Evolutionary conservation across 2,113 vertebrate genomes (phyloP).

Genomic region (Carlito syrichta): DNA sequence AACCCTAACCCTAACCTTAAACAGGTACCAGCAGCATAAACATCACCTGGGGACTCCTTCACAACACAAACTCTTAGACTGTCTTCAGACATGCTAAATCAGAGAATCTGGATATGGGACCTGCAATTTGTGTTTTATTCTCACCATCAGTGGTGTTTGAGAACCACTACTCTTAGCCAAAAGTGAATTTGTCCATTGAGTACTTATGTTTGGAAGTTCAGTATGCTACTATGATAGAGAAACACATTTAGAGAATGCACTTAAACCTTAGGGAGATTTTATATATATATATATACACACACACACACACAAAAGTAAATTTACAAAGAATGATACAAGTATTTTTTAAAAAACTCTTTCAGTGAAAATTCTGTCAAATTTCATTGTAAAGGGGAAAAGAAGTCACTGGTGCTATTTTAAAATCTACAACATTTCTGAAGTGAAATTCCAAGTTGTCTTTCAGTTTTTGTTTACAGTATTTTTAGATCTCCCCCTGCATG

Average conservation of each 20-base stretch:
- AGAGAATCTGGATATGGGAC: background rate
- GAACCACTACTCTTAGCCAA: background rate
- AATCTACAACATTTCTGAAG: conserved; percentile 64
- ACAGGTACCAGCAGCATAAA: background rate
- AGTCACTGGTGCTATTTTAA: conserved; percentile 55
- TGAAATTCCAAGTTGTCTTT: conserved; percentile 73
- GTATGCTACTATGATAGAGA: background rate
- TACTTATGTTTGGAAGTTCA: background rate
- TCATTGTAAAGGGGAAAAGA: conserved; percentile 50
- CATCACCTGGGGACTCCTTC: background rate
- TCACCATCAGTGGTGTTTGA: background rate
- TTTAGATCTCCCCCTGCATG: conserved; percentile 67
- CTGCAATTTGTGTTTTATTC: background rate
- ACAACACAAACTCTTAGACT: background rate
- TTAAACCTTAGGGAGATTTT: background rate
- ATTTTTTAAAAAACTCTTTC: background rate
- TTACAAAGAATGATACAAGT: background rate
- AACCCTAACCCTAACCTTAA: no score
- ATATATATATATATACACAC: background rate
- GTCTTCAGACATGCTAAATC: background rate
- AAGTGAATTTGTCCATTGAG: background rate
- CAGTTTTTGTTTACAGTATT: conserved; percentile 72
- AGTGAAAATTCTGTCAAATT: conserved; percentile 28
- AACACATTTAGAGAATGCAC: background rate
- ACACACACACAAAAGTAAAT: background rate